Conservation (phyloP, 2,888 invertebrate genomes). For the Copidosoma aretas region DNA sequence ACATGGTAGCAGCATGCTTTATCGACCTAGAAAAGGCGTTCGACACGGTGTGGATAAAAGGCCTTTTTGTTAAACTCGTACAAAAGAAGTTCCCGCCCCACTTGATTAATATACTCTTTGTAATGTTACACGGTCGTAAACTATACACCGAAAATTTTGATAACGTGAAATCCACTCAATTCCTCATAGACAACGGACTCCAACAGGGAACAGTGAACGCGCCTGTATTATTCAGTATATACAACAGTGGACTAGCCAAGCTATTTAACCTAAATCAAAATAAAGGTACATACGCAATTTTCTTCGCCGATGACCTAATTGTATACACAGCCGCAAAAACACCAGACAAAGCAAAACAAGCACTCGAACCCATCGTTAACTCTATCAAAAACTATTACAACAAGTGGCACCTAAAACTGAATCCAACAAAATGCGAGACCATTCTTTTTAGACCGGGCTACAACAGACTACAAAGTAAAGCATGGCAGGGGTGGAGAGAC, state of each 20-base stretch:
- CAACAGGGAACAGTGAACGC: constrained; percentile 42
- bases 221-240: constrained; percentile 40
- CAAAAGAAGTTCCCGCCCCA: constrained; percentile 26
- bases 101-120: constrained; percentile 21
- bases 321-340: constrained; percentile 13
- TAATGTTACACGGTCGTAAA: constrained; percentile 19
- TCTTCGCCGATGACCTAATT: constrained; percentile 42
- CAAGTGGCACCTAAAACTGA: constrained; percentile 29
- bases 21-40: constrained; percentile 38
- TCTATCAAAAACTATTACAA: no score
- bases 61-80: constrained; percentile 31
- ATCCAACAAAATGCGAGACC: constrained; percentile 33
- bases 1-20: constrained; percentile 28
- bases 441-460: constrained; percentile 28
- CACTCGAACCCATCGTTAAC: no score
- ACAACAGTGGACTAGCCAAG: background rate
- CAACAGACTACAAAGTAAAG: no score
- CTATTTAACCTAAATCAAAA: background rate
- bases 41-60: constrained; percentile 36
- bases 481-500: no score
- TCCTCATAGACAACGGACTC: constrained; percentile 29
- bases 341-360: constrained; percentile 19
- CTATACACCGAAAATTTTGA: constrained; percentile 1
- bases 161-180: no score
- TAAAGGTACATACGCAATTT: constrained; percentile 13